Evolutionary conservation across 2,113 vertebrate species (phyloP), one percentile per base, ranked within the genome.

Genomic region (Protobothrops flavoviridis): DNA sequence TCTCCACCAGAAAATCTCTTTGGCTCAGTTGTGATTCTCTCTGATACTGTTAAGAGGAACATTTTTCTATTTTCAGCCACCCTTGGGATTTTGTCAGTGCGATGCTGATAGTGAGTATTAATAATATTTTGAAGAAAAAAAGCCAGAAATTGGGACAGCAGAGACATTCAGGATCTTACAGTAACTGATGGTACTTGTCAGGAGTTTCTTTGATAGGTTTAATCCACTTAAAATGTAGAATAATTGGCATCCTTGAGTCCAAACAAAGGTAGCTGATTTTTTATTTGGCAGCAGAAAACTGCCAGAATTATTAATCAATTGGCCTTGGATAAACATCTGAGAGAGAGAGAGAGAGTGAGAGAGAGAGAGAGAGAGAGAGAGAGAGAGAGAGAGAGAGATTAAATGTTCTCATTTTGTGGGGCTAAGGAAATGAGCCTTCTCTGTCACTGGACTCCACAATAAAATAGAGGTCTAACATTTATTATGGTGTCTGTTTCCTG

Each of bases 21-120:
- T 81, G 64, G 88, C 88, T n/a, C 64, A 24, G 11, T 85, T 69
- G 24, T 89, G 26, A 56, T 53, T 74, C 87, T 89, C 61, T 48
- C 4, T 85, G 53, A 81, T 88, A 93, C 89, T 93, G 53, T 57
- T 85, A 89, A 81, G 43, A 85, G 10, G 64, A 93, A 93, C 52
- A 56, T 93, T 89, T 81, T 90, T 90, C 88, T 93, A 89, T 93
- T 90, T 90, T 93, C 92, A 93, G 92, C 29, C 74, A n/a, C 88
- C 33, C 53, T 85, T 90, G 92, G 52, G 87, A 93, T 90, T 93
- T 55, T 93, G 26, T 24, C 89, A 86, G 88, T 86, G 69, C n/a
- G 45, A 61, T 26, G 43, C 69, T 86, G 69, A 50, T 86, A 86
- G 23, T 26, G 88, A 90, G 43, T 57, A 52, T 85, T 48, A 90